These are phyloP conservation scores for Desmodus rotundus DNA, from an alignment of 2,113 vertebrate species.

Conservation along the genomic window DNA sequence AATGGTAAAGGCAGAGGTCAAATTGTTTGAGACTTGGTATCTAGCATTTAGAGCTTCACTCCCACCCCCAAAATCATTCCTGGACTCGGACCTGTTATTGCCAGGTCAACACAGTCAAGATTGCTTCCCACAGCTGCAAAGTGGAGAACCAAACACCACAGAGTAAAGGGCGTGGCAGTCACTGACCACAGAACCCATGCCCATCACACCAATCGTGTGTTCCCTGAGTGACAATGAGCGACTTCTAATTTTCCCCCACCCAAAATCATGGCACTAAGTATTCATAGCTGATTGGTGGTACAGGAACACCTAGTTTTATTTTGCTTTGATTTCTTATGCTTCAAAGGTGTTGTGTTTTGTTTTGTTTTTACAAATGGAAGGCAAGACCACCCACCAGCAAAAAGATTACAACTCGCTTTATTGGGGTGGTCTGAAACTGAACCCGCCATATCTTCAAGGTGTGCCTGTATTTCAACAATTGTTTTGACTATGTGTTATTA, in stretches of 20 bases:
- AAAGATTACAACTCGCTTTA: neutral
- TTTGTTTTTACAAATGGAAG: neutral
- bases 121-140: neutral
- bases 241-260: neutral
- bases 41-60: neutral
- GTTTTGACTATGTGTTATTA: neutral
- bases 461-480: neutral
- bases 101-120: neutral
- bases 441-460: neutral
- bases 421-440: neutral
- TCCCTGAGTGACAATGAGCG: neutral
- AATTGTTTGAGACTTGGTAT: neutral
- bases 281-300: neutral
- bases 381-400: neutral
- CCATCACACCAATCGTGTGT: neutral
- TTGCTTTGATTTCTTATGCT: neutral
- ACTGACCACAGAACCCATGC: neutral
- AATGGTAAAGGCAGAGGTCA: neutral
- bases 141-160: neutral
- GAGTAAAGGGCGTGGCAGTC: no score
- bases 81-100: neutral
- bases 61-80: neutral
- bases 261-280: neutral
- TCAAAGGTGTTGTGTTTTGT: neutral
- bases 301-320: neutral